Evolutionary conservation across 2,888 invertebrate genomes (phyloP).

Genomic region (Caenorhabditis sinica): DNA sequence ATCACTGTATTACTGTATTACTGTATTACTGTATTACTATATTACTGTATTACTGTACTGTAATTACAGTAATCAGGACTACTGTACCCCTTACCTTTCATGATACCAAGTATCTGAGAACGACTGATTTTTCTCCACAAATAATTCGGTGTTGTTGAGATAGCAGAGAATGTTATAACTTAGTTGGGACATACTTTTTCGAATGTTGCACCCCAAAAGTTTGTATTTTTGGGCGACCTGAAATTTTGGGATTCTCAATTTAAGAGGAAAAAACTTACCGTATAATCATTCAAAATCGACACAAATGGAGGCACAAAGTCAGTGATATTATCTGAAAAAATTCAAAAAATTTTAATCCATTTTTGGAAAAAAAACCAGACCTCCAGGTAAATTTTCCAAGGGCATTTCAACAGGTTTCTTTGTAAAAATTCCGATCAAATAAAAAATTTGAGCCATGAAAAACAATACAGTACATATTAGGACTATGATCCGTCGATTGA

Average conservation of each 20-base stretch:
- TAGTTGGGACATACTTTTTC: constrained; percentile 53
- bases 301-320: constrained; percentile 44
- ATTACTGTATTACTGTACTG: no score
- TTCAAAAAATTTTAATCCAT: not conserved
- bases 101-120: constrained; percentile 32
- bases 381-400: constrained; percentile 12
- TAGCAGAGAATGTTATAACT: constrained; percentile 43
- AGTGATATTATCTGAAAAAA: constrained; percentile 26
- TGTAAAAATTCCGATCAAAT: constrained; percentile 6
- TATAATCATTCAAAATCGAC: constrained; percentile 45
- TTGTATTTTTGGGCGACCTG: constrained; percentile 17
- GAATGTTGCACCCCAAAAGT: constrained; percentile 33
- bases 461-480: not conserved
- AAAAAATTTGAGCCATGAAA: not conserved
- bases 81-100: not conserved
- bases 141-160: constrained; percentile 32
- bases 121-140: constrained; percentile 19
- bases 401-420: not conserved
- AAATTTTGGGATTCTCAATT: not conserved
- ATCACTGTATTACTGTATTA: no score
- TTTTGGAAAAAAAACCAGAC: not conserved
- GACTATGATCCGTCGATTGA: not conserved
- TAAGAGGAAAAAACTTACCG: constrained; percentile 6
- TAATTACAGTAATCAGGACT: no score
- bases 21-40: no score